A percentile compares a stretch with the other conserved stretches of the same genome.
These are phyloP conservation scores for Brenthis ino DNA, from an alignment of 2,888 invertebrate genomes.

Conservation along the genomic window DNA sequence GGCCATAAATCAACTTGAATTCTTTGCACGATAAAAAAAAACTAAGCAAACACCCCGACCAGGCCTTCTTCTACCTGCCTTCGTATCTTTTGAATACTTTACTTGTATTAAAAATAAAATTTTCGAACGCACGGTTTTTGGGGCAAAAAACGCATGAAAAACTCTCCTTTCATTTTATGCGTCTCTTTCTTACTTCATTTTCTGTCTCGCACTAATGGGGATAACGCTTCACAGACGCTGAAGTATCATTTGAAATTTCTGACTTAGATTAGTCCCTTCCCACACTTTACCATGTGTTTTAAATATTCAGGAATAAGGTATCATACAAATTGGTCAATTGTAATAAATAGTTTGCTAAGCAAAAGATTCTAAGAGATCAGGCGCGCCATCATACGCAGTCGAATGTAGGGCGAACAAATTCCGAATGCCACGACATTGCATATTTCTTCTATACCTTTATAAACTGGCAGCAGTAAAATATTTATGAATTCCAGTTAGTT, in stretches of 20 bases:
- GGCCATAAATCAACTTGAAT: slow-evolving; percentile 76
- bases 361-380: slow-evolving; percentile 1
- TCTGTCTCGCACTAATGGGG: slow-evolving; percentile 59
- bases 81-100: slow-evolving; percentile 79
- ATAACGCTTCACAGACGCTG: slow-evolving; percentile 54
- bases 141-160: slow-evolving; percentile 79
- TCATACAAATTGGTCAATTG: slow-evolving; percentile 17
- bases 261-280: slow-evolving; percentile 48
- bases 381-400: not conserved
- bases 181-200: slow-evolving; percentile 50
- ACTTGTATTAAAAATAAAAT: slow-evolving; percentile 80
- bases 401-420: slow-evolving; percentile 31
- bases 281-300: slow-evolving; percentile 41
- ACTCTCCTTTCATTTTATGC: slow-evolving; percentile 60
- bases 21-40: slow-evolving; percentile 69
- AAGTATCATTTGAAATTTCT: slow-evolving; percentile 64
- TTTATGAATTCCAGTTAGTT: slow-evolving; percentile 73
- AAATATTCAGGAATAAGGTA: slow-evolving; percentile 31
- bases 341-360: not conserved
- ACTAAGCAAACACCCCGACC: slow-evolving; percentile 76
- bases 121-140: slow-evolving; percentile 75
- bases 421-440: slow-evolving; percentile 33
- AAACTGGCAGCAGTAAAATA: slow-evolving; percentile 55
- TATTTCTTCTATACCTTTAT: slow-evolving; percentile 32
- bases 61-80: slow-evolving; percentile 77